phyloP scores from a whole-genome alignment of 2,888 invertebrate genomes.

The Parascotia fuliginaria region DNA sequence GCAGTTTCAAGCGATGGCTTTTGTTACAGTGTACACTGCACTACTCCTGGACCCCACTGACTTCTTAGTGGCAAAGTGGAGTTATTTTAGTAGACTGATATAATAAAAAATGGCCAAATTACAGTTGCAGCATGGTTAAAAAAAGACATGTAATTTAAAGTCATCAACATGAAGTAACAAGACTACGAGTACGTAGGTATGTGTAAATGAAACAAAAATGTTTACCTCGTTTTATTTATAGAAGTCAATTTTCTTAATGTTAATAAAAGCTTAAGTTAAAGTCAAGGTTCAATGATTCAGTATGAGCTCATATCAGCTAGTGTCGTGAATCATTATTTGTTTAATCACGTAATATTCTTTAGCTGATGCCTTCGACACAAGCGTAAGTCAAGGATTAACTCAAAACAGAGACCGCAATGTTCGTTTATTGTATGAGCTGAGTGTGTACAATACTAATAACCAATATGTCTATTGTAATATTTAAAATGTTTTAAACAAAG shows the following conservation, averaged over 20 bases:
- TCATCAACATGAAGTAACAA: too few species aligned
- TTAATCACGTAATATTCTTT: slow-evolving; percentile 26
- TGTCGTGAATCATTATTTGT: slow-evolving; percentile 44
- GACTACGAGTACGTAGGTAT: too few species aligned
- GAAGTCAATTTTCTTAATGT: slow-evolving; percentile 7
- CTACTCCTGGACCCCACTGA: too few species aligned
- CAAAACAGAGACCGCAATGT: slow-evolving; percentile 7
- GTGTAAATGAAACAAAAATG: too few species aligned
- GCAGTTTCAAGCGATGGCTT: too few species aligned
- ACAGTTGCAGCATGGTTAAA: too few species aligned
- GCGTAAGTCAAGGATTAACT: slow-evolving; percentile 8
- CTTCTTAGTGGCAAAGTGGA: too few species aligned
- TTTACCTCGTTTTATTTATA: too few species aligned
- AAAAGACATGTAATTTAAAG: too few species aligned
- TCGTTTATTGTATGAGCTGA: neutral
- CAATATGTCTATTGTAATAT: neutral
- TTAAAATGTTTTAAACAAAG: neutral
- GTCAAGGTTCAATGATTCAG: slow-evolving; percentile 47
- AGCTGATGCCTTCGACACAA: slow-evolving; percentile 16
- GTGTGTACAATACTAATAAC: neutral
- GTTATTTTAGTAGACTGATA: too few species aligned
- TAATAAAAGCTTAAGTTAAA: slow-evolving; percentile 33
- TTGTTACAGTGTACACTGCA: too few species aligned
- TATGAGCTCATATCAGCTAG: slow-evolving; percentile 46
- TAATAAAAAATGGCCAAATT: too few species aligned